A percentile compares a stretch with the other conserved stretches of the same genome.
Evolutionary conservation across 2,113 vertebrate genomes (phyloP).

Genomic region (Cnemophilus loriae): DNA sequence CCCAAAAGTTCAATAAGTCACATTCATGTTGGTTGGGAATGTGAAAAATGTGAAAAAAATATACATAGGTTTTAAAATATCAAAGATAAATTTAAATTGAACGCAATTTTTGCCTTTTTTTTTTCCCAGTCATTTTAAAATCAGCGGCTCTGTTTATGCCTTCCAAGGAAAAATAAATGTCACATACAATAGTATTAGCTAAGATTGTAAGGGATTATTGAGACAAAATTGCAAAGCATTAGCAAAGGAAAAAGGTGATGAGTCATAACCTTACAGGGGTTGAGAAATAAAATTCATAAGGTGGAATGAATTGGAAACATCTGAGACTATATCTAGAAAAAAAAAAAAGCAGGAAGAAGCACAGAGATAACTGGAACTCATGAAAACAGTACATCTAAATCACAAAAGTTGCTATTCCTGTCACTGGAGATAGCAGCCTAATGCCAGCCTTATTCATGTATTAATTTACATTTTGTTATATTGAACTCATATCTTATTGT

Average conservation of each 20-base stretch:
- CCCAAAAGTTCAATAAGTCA: neutral
- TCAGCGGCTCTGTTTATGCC: neutral
- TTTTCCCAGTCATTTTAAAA: neutral
- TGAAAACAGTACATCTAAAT: neutral
- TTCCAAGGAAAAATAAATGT: neutral
- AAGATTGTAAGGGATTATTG: neutral
- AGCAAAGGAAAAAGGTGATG: neutral
- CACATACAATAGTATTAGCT: neutral
- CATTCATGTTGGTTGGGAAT: neutral
- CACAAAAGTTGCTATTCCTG: neutral
- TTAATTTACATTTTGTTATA: neutral
- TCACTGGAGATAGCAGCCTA: neutral
- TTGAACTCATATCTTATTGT: neutral
- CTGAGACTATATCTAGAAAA: neutral
- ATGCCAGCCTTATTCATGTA: neutral
- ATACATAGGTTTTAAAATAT: neutral
- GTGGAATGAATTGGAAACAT: neutral
- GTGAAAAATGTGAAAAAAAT: neutral
- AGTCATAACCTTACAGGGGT: neutral
- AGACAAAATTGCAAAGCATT: neutral
- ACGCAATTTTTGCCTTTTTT: neutral
- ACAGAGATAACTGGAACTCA: neutral
- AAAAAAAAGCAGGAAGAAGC: neutral
- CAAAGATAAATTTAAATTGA: neutral
- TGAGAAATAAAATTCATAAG: neutral